phyloP scores from a whole-genome alignment of 2,797 vertebrate species.

The Pampus argenteus region DNA sequence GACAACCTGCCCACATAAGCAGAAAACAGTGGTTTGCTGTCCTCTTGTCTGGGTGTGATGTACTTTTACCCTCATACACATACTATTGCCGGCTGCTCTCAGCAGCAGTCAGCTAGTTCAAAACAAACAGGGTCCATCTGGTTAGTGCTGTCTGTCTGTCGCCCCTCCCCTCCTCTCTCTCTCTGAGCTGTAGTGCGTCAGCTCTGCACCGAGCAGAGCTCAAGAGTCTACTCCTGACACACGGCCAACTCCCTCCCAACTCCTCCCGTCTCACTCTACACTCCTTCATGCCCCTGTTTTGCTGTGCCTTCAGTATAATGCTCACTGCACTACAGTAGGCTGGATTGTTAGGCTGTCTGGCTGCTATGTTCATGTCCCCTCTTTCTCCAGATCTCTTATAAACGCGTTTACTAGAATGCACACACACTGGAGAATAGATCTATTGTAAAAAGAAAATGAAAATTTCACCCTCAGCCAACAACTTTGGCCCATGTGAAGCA shows the following conservation, averaged over 20 bases:
- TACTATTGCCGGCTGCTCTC: slow-evolving; percentile 33
- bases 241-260: slow-evolving; percentile 80
- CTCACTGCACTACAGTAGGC: slow-evolving; percentile 40
- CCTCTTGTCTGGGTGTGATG: slow-evolving; percentile 45
- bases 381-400: slow-evolving; percentile 24
- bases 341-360: slow-evolving; percentile 42
- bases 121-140: slow-evolving; percentile 80
- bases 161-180: slow-evolving; percentile 47
- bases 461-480: slow-evolving; percentile 64
- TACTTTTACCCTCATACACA: slow-evolving; percentile 27
- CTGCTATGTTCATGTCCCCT: slow-evolving; percentile 24
- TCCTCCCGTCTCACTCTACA: slow-evolving; percentile 50
- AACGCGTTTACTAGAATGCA: slow-evolving; percentile 16
- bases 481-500: slow-evolving; percentile 65
- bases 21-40: slow-evolving; percentile 40
- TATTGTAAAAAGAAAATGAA: slow-evolving; percentile 62
- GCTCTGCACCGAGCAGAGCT: slow-evolving; percentile 78
- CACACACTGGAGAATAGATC: slow-evolving; percentile 49
- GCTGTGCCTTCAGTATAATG: slow-evolving; percentile 5
- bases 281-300: slow-evolving; percentile 53
- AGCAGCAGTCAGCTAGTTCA: slow-evolving; percentile 68
- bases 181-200: slow-evolving; percentile 78
- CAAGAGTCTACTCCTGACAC: slow-evolving; percentile 70
- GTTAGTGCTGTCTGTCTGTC: slow-evolving; percentile 63
- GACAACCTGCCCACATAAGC: slow-evolving; percentile 37